Conservation (phyloP, 2,113 vertebrate genomes). For the Okapia johnstoni region DNA sequence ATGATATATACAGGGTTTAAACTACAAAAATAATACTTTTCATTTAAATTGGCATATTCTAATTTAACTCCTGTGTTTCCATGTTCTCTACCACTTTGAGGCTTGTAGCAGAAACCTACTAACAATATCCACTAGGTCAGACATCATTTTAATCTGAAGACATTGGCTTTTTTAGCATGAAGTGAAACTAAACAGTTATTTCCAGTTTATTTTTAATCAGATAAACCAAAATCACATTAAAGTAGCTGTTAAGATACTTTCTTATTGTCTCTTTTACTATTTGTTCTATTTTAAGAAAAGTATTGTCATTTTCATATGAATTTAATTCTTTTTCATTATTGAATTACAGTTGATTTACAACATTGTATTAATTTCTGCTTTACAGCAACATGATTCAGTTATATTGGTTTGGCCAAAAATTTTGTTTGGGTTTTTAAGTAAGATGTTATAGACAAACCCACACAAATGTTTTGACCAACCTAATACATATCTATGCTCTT, state of each 20-base stretch:
- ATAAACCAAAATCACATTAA: neutral
- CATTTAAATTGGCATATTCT: neutral
- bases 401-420: neutral
- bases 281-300: neutral
- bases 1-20: neutral
- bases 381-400: neutral
- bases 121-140: neutral
- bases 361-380: neutral
- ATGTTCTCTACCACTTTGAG: neutral
- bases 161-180: neutral
- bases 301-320: neutral
- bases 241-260: neutral
- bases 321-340: neutral
- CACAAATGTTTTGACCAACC: neutral
- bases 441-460: neutral
- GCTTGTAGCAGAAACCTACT: neutral
- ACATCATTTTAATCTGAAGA: neutral
- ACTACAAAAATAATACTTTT: neutral
- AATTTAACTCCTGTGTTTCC: neutral
- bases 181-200: neutral
- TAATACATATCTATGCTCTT: neutral
- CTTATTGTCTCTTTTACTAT: neutral
- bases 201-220: neutral
- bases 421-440: neutral
- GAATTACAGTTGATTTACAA: neutral